Evolutionary conservation across 2,888 invertebrate genomes (phyloP).

Genomic region (Carterocephalus palaemon): DNA sequence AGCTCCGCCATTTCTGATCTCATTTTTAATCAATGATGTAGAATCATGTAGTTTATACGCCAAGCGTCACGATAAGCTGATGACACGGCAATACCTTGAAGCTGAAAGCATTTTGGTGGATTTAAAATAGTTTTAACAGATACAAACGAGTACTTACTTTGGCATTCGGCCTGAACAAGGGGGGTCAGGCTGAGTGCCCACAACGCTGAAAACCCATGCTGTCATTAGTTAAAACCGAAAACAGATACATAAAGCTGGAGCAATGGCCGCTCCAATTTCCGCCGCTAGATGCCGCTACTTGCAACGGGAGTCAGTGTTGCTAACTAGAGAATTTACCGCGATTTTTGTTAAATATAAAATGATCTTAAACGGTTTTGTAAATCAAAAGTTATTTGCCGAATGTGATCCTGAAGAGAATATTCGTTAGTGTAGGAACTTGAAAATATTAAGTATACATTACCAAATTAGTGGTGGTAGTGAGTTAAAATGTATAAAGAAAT

Average conservation of each 20-base stretch:
- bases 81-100: background rate
- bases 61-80: constrained; percentile 16
- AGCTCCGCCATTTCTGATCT: no score
- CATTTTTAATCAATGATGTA: no score
- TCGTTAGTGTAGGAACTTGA: no score
- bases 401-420: no score
- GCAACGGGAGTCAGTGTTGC: constrained; percentile 1
- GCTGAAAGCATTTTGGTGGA: constrained; percentile 15
- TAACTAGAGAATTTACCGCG: background rate
- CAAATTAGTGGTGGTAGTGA: no score
- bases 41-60: no score
- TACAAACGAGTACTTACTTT: constrained; percentile 63
- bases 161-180: constrained; percentile 76
- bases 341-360: no score
- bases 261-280: constrained; percentile 6
- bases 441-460: no score
- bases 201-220: constrained; percentile 79
- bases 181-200: constrained; percentile 75
- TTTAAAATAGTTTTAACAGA: constrained; percentile 12
- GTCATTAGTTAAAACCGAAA: constrained; percentile 68
- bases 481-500: no score
- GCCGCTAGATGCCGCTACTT: constrained; percentile 13
- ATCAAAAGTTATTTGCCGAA: no score
- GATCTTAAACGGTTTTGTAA: no score
- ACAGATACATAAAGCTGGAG: constrained; percentile 34